These are phyloP conservation scores for Phthorimaea operculella DNA, from an alignment of 1,140 invertebrate species.

Conservation along the genomic window DNA sequence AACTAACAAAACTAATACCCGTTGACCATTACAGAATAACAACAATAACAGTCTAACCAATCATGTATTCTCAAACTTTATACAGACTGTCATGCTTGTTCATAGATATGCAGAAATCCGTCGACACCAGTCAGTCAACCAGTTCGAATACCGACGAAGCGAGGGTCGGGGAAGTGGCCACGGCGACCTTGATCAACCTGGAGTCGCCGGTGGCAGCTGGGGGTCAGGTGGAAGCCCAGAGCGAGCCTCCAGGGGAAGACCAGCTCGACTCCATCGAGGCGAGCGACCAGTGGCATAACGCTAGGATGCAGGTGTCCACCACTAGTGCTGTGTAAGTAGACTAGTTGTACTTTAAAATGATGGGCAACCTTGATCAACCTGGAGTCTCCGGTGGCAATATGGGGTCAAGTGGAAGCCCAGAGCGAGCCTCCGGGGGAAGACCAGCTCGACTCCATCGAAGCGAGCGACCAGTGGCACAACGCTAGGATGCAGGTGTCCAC, in stretches of 20 bases:
- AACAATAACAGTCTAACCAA: no score
- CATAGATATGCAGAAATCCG: constrained; percentile 48
- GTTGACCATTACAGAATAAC: no score
- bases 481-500: constrained; percentile 44
- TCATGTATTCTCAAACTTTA: no score
- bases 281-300: constrained; percentile 41
- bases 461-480: constrained; percentile 45
- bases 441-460: constrained; percentile 57
- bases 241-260: constrained; percentile 28
- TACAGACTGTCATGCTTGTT: not conserved
- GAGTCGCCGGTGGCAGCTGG: constrained; percentile 42
- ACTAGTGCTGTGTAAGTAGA: constrained; percentile 49
- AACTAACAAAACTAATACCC: no score
- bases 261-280: constrained; percentile 59
- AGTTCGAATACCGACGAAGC: constrained; percentile 48
- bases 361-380: constrained; percentile 50
- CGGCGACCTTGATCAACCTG: constrained; percentile 49
- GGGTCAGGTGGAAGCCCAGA: constrained; percentile 5
- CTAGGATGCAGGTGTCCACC: constrained; percentile 44
- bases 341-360: no score
- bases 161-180: constrained; percentile 40
- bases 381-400: constrained; percentile 42
- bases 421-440: constrained; percentile 28
- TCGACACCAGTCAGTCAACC: constrained; percentile 50
- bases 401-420: constrained; percentile 2